Evolutionary conservation across 2,113 vertebrate species (phyloP).

Genomic region (Dasyprocta punctata): DNA sequence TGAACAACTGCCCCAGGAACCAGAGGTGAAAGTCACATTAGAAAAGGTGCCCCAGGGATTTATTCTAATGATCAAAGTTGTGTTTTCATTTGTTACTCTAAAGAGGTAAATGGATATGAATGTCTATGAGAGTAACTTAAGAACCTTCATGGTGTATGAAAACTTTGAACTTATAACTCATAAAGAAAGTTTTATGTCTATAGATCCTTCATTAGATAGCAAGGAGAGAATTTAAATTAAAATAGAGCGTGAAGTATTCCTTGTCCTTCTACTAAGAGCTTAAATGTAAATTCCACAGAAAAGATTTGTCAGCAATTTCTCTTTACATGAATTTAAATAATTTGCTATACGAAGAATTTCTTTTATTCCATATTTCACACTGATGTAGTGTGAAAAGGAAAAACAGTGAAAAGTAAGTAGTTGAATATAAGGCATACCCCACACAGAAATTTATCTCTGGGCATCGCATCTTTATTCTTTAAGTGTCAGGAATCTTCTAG

Average conservation of each 20-base stretch:
- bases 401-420: slow-evolving; percentile 39
- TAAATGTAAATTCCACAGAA: slow-evolving; percentile 53
- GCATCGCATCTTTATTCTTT: slow-evolving; percentile 48
- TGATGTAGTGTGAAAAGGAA: slow-evolving; percentile 42
- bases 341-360: slow-evolving; percentile 48
- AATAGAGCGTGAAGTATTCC: slow-evolving; percentile 47
- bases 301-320: slow-evolving; percentile 14
- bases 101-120: background rate
- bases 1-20: slow-evolving; percentile 19
- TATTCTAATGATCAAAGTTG: slow-evolving; percentile 34
- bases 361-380: slow-evolving; percentile 6
- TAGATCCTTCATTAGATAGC: slow-evolving; percentile 26
- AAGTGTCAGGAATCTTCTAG: background rate
- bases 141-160: slow-evolving; percentile 3
- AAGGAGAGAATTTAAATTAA: slow-evolving; percentile 67
- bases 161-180: slow-evolving; percentile 56
- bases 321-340: slow-evolving; percentile 65
- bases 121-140: slow-evolving; percentile 41
- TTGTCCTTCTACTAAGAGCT: slow-evolving; percentile 62
- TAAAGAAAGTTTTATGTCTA: slow-evolving; percentile 48
- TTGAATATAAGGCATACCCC: background rate
- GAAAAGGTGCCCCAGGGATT: slow-evolving; percentile 6
- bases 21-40: background rate
- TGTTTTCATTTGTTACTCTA: slow-evolving; percentile 48
- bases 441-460: background rate